Conservation (phyloP, 2,797 vertebrate species). For the Phaenicophaeus curvirostris region DNA sequence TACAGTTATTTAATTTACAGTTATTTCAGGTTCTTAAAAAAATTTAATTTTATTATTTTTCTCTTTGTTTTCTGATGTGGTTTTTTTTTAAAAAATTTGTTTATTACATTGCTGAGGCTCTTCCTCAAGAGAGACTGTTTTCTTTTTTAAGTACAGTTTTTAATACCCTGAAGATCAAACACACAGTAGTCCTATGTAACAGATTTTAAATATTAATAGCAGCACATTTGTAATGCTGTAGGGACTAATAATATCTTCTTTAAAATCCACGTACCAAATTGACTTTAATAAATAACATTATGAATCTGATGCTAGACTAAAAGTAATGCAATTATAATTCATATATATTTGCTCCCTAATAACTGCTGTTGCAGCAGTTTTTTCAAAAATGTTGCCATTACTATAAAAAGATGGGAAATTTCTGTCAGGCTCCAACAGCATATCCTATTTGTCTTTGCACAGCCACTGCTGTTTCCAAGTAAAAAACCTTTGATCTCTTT, state of each 20-base stretch:
- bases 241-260: not conserved
- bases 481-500: not conserved
- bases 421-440: not conserved
- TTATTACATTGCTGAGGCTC: not conserved
- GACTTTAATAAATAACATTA: not conserved
- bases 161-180: not conserved
- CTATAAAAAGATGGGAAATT: not conserved
- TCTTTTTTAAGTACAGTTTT: not conserved
- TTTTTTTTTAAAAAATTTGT: not conserved
- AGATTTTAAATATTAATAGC: slow-evolving; percentile 17
- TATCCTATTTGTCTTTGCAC: not conserved
- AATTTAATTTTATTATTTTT: not conserved
- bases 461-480: not conserved
- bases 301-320: not conserved
- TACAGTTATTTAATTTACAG: not conserved
- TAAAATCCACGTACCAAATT: not conserved
- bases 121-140: not conserved
- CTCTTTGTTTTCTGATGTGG: not conserved
- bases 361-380: not conserved
- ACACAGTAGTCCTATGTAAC: not conserved
- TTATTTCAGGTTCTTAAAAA: not conserved
- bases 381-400: not conserved
- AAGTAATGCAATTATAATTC: not conserved
- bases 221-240: not conserved
- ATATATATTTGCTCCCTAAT: not conserved